Conservation (phyloP, 2,888 invertebrate species). For the Netelia melanura region DNA sequence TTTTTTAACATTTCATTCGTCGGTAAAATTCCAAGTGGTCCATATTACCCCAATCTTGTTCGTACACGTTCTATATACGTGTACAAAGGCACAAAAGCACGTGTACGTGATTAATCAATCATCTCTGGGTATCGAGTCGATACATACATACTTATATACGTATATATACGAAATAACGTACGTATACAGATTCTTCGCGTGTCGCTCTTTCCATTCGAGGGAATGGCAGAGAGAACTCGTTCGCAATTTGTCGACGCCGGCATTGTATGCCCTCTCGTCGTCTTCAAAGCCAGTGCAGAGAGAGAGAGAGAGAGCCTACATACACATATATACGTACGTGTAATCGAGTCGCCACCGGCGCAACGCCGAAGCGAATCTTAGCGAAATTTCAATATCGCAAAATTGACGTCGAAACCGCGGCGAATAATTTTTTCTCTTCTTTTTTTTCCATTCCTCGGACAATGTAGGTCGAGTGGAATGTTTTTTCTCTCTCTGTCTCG, state of each 20-base stretch:
- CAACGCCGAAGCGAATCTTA: conserved; percentile 42
- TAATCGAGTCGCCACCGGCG: conserved; percentile 14
- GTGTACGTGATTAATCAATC: conserved; percentile 71
- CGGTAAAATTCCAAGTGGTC: conserved; percentile 5
- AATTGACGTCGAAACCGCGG: conserved; percentile 37
- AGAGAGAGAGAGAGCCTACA: no score
- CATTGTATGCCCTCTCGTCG: not conserved
- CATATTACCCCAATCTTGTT: conserved; percentile 11
- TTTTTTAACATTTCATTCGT: not conserved
- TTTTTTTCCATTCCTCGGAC: not conserved
- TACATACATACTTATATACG: conserved; percentile 4
- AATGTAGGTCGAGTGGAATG: conserved; percentile 10
- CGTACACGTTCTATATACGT: conserved; percentile 9
- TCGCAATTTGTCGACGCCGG: conserved; percentile 59
- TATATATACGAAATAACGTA: not conserved
- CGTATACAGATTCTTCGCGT: conserved; percentile 23
- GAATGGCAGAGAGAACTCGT: conserved; percentile 56
- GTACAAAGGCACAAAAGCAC: conserved; percentile 46
- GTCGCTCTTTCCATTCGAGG: conserved; percentile 50
- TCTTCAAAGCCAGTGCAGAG: not conserved
- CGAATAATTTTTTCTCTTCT: not conserved
- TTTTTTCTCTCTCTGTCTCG: not conserved
- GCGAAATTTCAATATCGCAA: conserved; percentile 42
- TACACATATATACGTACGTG: no score
- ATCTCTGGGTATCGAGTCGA: conserved; percentile 51